Evolutionary conservation across 1,140 invertebrate species (phyloP).

Genomic region (Drosophila leontia): DNA sequence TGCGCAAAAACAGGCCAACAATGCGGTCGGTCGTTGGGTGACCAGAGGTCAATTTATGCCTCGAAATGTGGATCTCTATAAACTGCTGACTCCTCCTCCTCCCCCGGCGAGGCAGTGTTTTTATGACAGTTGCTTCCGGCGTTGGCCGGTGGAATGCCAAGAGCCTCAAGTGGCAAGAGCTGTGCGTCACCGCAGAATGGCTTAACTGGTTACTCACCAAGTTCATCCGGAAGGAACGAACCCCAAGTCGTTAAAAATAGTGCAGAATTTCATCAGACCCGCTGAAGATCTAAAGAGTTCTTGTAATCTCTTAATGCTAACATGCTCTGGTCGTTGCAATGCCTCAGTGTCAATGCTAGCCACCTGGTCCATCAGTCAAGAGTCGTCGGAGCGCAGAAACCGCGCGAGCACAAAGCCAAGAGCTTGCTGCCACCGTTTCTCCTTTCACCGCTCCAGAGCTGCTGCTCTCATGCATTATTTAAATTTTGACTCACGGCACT

Average conservation of each 20-base stretch:
- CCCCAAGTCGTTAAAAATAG: neutral
- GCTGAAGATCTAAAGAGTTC: neutral
- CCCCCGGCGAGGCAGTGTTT: slow-evolving; percentile 11
- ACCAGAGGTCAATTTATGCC: slow-evolving; percentile 74
- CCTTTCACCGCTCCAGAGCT: neutral
- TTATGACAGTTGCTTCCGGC: slow-evolving; percentile 75
- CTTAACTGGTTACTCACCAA: slow-evolving; percentile 7
- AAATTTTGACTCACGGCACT: slow-evolving; percentile 71
- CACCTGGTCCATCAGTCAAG: slow-evolving; percentile 2
- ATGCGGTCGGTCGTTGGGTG: slow-evolving; percentile 59
- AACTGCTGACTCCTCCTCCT: slow-evolving; percentile 14
- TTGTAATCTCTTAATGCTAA: slow-evolving; percentile 7
- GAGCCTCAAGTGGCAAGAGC: slow-evolving; percentile 33
- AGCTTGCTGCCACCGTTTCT: neutral
- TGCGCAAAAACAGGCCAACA: slow-evolving; percentile 53
- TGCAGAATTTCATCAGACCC: neutral
- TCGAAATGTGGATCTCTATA: slow-evolving; percentile 32
- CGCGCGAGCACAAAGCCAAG: slow-evolving; percentile 18
- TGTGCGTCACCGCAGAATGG: slow-evolving; percentile 11
- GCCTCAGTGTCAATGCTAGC: slow-evolving; percentile 17
- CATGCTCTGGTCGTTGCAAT: slow-evolving; percentile 3
- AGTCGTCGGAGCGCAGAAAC: slow-evolving; percentile 1
- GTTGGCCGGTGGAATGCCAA: slow-evolving; percentile 23
- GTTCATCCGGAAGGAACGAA: slow-evolving; percentile 9
- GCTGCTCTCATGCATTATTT: slow-evolving; percentile 63